phyloP scores from a whole-genome alignment of 1,140 invertebrate species.

The Drosophila auraria region DNA sequence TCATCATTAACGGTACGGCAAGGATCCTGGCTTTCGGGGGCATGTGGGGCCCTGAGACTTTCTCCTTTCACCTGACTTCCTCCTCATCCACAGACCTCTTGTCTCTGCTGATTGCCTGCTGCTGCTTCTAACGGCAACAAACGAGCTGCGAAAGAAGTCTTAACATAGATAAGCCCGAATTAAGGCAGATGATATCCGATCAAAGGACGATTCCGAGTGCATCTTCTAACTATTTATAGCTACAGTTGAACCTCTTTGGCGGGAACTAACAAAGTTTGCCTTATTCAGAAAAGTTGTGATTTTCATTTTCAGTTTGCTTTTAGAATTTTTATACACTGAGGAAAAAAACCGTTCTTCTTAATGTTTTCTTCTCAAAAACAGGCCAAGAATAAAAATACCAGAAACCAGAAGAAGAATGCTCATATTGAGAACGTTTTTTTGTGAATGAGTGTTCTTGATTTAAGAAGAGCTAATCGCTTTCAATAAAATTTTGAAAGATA shows the following conservation, averaged over 20 bases:
- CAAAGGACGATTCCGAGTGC: slow-evolving; percentile 5
- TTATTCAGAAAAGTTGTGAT: neutral
- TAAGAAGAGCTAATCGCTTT: too few relatives aligned
- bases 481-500: too few relatives aligned
- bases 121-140: slow-evolving; percentile 15
- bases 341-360: too few relatives aligned
- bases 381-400: too few relatives aligned
- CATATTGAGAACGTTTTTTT: too few relatives aligned
- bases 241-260: neutral
- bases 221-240: neutral
- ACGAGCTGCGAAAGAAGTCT: neutral
- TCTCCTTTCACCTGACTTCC: slow-evolving; percentile 26
- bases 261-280: neutral
- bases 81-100: slow-evolving; percentile 30
- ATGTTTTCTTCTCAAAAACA: too few relatives aligned
- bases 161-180: slow-evolving; percentile 16
- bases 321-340: too few relatives aligned
- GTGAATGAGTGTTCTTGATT: too few relatives aligned
- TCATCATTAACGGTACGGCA: slow-evolving; percentile 51
- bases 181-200: slow-evolving; percentile 19
- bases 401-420: too few relatives aligned
- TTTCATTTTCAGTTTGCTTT: neutral
- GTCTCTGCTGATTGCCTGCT: slow-evolving; percentile 59
- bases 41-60: slow-evolving; percentile 8
- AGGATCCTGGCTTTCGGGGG: slow-evolving; percentile 14